Conservation (phyloP, 2,888 invertebrate genomes). For the Eupsilia transversa region DNA sequence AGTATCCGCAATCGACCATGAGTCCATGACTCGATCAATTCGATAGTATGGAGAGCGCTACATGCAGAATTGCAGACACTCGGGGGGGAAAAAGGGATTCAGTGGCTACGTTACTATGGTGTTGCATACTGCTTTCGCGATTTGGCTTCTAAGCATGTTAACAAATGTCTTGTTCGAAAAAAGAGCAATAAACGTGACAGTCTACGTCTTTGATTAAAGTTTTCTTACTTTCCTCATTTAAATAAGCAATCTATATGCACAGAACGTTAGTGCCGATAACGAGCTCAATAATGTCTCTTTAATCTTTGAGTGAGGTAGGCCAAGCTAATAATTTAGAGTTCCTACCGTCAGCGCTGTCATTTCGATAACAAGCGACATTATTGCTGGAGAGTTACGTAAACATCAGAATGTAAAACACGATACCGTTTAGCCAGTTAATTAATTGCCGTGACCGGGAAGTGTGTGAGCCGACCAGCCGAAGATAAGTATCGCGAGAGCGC, state of each 20-base stretch:
- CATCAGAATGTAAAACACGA: constrained; percentile 89
- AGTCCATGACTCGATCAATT: no score
- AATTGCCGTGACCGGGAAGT: constrained; percentile 87
- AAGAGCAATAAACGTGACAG: constrained; percentile 56
- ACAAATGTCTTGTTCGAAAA: no score
- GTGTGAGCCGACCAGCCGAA: no score
- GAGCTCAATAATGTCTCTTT: constrained; percentile 86
- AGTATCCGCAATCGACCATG: no score
- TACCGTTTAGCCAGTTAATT: constrained; percentile 90
- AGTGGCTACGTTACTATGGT: no score
- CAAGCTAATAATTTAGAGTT: constrained; percentile 86
- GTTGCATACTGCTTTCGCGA: no score
- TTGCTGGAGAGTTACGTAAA: constrained; percentile 88
- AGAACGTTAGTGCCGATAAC: constrained; percentile 80
- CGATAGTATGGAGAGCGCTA: no score
- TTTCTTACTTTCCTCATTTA: constrained; percentile 79
- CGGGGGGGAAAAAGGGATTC: no score
- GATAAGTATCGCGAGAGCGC: no score
- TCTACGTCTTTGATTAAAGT: constrained; percentile 67
- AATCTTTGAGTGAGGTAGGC: constrained; percentile 87
- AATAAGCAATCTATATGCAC: constrained; percentile 87
- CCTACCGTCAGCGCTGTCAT: constrained; percentile 82
- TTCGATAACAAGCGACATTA: constrained; percentile 85
- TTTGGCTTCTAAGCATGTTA: no score
- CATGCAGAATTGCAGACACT: no score